Base-by-base conservation (phyloP, 2,888 invertebrate species). In the Diarsia mendica region DNA sequence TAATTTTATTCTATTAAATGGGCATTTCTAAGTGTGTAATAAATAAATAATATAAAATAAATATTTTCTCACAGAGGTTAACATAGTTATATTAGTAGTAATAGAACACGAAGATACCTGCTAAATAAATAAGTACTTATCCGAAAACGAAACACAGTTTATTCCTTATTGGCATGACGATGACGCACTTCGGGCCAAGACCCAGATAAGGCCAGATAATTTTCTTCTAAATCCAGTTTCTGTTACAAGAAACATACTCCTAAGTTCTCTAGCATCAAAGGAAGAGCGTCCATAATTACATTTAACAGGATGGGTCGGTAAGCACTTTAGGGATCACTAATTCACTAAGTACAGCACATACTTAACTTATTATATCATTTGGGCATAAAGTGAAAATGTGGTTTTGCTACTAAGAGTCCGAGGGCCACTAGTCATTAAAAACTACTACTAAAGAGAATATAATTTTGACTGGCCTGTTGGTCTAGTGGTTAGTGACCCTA, bases 311-410 rank as follows among this genome's bases (percentile, higher is more conserved):
- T 48, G 48, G 67, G 58, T 48, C 69, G 53, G 65, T 53, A 53
- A 67, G 67, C 69, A 70, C 83, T 83, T 76, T 67, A 23, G 58
- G 67, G 63, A 78, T 83, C 77, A 39, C 60, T 65, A 68, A 79
- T 60, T 67, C 60, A 28, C 49, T 83, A 68, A 82, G 65, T 61
- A 67, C 64, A 51, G 81, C 33, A 81, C 48, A 64, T 51, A 49
- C 28, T 23, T 61, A 33, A 55, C 61, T 74, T 58, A 79, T 51
- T 58, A 77, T 65, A 68, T 68, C 9, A 65, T 77, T 61, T 65
- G 48, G 11, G 15, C n/a, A 13, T 63, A 39, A 6, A 77, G 18
- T 51, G 28, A 60, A 46, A 67, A 51, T 77, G 13, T 65, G 23
- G 67, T 23, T 77, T 51, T 65, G 20, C 15, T 51, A 28, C 64